These are phyloP conservation scores for Rousettus leschenaultii DNA, from an alignment of 2,113 vertebrate genomes.

Conservation along the genomic window DNA sequence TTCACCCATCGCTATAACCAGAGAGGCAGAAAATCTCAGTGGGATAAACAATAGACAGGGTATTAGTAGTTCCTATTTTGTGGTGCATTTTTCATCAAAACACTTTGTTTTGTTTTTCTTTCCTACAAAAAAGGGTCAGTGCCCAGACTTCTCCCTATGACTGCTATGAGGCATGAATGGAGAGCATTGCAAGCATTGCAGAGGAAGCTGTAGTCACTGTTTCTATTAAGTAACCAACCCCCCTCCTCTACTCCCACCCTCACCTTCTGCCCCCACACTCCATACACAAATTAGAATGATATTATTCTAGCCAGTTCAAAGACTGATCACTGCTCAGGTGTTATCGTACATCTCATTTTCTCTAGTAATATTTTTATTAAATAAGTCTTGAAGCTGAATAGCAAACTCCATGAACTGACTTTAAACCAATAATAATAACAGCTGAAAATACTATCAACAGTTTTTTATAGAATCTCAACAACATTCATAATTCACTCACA, in stretches of 20 bases:
- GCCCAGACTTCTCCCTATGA: neutral
- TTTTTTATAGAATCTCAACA: neutral
- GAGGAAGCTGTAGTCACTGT: neutral
- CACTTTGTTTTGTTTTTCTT: slow-evolving; percentile 8
- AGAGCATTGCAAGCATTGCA: neutral
- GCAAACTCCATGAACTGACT: neutral
- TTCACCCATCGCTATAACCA: slow-evolving; percentile 66
- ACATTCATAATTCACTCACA: neutral
- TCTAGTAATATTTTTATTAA: slow-evolving; percentile 33
- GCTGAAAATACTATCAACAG: neutral
- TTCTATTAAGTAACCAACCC: neutral
- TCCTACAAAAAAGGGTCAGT: neutral
- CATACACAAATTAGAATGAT: neutral
- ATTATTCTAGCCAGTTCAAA: neutral
- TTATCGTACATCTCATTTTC: neutral
- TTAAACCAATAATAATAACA: slow-evolving; percentile 32
- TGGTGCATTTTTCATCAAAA: slow-evolving; percentile 32
- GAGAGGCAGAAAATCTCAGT: slow-evolving; percentile 65
- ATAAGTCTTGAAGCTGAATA: neutral
- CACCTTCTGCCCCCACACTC: too few relatives aligned
- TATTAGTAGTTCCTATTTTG: neutral
- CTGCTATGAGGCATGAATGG: neutral
- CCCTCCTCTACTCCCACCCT: neutral
- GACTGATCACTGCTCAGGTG: neutral
- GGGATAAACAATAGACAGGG: slow-evolving; percentile 64